Base-by-base conservation (phyloP, 1,140 invertebrate genomes). In the Octopus sinensis region DNA sequence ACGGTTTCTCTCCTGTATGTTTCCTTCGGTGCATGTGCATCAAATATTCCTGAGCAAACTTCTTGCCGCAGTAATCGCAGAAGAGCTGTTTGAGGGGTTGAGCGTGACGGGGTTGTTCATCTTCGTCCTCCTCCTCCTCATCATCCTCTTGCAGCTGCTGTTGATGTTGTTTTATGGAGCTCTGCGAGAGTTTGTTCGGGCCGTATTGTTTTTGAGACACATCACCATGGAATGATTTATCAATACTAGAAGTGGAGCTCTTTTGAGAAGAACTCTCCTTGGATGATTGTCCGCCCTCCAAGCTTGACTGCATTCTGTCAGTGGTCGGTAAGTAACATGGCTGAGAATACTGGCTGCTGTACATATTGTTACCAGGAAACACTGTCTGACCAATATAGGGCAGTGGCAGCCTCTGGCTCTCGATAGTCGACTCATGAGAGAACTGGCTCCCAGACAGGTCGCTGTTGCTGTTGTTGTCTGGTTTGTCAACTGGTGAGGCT, bases 1-100 rank as follows among this genome's bases (percentile, higher is more conserved):
- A 96, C 4, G 95, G 95, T 87, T 96, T 96, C 88, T 96, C 95
- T 6, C 95, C 76, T 94, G 76, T 77, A 17, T 77, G 76, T 53
- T 30, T 77, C 17, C 76, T 17, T 43, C 30, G 7, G 52, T 77
- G 76, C 30, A 77, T 53, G 7, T 77, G 30, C 76, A 77, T 52
- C n/a, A 73, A 23, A 23, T 73, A 73, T 13, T 73, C 68, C 13
- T 73, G 68, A n/a, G 68, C 68, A 73, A 73, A 73, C 13, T 73
- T 73, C 13, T 73, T 73, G 13, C 68, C 68, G 13, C 68, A 73
- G 30, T 73, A 73, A 17, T 73, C 68, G 30, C 68, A 73, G 68
- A 10, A 73, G 17, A 73, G 13, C 68, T 73, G 68, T 23, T 73
- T 73, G 17, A 73, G 68, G 17, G 68, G 68, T 43, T 43, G 30